Conservation (phyloP, 2,797 vertebrate species). For the Podarcis lilfordi region DNA sequence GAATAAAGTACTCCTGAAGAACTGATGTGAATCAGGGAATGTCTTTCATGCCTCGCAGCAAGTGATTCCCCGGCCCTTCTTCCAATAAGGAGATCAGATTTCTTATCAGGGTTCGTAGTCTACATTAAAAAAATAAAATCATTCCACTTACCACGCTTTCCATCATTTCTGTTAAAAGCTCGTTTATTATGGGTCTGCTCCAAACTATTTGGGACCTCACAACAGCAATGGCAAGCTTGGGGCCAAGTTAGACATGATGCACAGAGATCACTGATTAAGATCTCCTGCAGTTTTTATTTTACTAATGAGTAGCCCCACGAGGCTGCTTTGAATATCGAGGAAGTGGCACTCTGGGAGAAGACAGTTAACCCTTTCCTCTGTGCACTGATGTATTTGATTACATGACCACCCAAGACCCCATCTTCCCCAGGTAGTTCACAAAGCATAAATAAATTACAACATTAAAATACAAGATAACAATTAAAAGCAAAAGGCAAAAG, state of each 20-base stretch:
- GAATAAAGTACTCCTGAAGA: slow-evolving; percentile 57
- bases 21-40: slow-evolving; percentile 52
- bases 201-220: not conserved
- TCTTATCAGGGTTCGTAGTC: slow-evolving; percentile 47
- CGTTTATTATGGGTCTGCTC: not conserved
- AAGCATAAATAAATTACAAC: no score
- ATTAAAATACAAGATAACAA: no score
- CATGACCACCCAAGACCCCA: not conserved
- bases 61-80: not conserved
- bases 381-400: not conserved
- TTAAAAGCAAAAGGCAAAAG: no score
- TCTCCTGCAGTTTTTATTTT: not conserved
- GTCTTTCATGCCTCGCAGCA: slow-evolving; percentile 53
- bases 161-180: slow-evolving; percentile 8
- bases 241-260: not conserved
- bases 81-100: slow-evolving; percentile 44
- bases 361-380: not conserved
- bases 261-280: not conserved
- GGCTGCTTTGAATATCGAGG: not conserved
- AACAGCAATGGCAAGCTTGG: not conserved
- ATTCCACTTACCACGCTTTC: not conserved
- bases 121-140: not conserved
- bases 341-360: not conserved
- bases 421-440: not conserved
- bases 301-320: not conserved